Conservation (phyloP, 2,113 vertebrate genomes). For the Vanacampus margaritifer region DNA sequence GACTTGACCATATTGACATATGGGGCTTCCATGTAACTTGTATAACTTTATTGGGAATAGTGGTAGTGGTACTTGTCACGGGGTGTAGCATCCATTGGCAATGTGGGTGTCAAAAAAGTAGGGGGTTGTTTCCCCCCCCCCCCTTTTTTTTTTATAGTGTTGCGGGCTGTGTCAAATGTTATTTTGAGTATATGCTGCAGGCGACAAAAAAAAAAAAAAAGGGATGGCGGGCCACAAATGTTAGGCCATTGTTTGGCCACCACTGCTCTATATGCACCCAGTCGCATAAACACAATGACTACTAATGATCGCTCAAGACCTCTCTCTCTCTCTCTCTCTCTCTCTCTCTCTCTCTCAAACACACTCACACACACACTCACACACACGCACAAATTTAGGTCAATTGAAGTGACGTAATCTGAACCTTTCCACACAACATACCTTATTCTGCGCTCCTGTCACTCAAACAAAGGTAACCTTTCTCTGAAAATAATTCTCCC, state of each 20-base stretch:
- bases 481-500: conserved; percentile 43
- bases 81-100: too few species aligned
- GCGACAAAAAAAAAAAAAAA: neutral
- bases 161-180: neutral
- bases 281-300: neutral
- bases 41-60: neutral
- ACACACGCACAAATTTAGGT: conserved; percentile 24
- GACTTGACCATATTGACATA: neutral
- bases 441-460: conserved; percentile 28
- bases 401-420: conserved; percentile 48
- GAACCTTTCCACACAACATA: conserved; percentile 28
- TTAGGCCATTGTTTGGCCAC: neutral
- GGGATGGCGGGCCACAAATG: neutral
- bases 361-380: conserved; percentile 1
- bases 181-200: neutral
- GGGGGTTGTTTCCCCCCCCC: too few species aligned
- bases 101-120: too few species aligned
- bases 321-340: neutral
- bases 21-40: neutral
- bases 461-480: conserved; percentile 42
- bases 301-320: neutral
- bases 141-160: neutral
- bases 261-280: neutral
- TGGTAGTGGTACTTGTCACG: too few species aligned
- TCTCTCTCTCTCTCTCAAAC: neutral